Conservation (phyloP, 1,140 invertebrate genomes). For the Elymnias hypermnestra region DNA sequence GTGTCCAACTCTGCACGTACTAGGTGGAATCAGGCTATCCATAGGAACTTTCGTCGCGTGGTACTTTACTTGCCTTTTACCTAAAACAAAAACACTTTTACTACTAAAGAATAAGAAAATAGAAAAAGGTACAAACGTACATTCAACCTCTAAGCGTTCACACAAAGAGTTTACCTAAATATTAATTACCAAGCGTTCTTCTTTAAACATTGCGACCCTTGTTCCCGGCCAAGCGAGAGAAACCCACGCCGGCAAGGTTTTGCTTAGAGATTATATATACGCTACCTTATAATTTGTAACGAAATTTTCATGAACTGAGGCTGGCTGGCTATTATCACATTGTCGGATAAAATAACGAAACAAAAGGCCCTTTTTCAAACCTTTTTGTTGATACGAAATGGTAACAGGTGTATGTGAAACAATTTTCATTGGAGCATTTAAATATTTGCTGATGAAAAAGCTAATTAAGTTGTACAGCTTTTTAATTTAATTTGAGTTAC, state of each 20-base stretch:
- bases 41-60: no score
- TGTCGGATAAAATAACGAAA: background rate
- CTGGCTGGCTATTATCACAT: background rate
- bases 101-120: background rate
- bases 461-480: background rate
- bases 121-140: background rate
- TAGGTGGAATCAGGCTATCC: no score
- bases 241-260: background rate
- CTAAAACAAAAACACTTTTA: no score
- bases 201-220: background rate
- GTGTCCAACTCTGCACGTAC: no score
- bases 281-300: background rate
- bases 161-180: background rate
- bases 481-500: no score
- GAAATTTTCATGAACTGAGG: background rate
- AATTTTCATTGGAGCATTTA: background rate
- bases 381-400: background rate
- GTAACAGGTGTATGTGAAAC: background rate
- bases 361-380: slow-evolving; percentile 1
- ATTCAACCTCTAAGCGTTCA: background rate
- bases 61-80: no score
- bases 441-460: background rate
- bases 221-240: background rate
- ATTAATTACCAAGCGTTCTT: background rate
- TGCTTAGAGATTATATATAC: background rate